Evolutionary conservation across 35 echinoderm and acorn worm species (phyloP).

Genomic region (Lytechinus variegatus): DNA sequence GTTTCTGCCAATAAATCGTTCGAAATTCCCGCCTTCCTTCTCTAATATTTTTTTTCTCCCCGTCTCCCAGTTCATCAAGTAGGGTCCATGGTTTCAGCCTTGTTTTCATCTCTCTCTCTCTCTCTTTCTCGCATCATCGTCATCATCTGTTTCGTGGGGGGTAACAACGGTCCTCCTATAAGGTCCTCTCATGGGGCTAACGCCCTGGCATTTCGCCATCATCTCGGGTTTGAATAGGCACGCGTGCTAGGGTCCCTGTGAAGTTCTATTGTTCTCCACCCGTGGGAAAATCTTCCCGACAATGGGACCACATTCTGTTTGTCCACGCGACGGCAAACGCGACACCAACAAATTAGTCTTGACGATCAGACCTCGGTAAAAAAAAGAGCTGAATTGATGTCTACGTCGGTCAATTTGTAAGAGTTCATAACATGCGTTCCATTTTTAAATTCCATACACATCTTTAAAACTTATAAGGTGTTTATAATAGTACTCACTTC

Average conservation of each 20-base stretch:
- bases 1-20: too few species aligned
- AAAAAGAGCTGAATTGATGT: neutral
- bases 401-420: neutral
- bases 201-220: conserved; percentile 13
- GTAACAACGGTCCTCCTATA: neutral
- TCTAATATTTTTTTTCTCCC: neutral
- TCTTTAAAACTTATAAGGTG: too few species aligned
- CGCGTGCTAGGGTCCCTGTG: neutral
- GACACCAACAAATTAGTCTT: neutral
- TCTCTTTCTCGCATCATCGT: neutral
- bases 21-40: neutral
- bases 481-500: too few species aligned
- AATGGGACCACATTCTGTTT: conserved; percentile 20
- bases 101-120: neutral
- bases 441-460: too few species aligned
- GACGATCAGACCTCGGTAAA: neutral
- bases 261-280: neutral
- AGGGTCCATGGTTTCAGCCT: too few species aligned
- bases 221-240: conserved; percentile 5
- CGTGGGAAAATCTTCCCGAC: conserved; percentile 35
- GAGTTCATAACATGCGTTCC: too few species aligned
- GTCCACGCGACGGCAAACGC: conserved; percentile 45
- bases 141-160: neutral
- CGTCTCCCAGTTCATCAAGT: neutral
- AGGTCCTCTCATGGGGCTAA: conserved; percentile 9